Evolutionary conservation across 2,797 vertebrate genomes (phyloP).

Genomic region (Coregonus suidteri): DNA sequence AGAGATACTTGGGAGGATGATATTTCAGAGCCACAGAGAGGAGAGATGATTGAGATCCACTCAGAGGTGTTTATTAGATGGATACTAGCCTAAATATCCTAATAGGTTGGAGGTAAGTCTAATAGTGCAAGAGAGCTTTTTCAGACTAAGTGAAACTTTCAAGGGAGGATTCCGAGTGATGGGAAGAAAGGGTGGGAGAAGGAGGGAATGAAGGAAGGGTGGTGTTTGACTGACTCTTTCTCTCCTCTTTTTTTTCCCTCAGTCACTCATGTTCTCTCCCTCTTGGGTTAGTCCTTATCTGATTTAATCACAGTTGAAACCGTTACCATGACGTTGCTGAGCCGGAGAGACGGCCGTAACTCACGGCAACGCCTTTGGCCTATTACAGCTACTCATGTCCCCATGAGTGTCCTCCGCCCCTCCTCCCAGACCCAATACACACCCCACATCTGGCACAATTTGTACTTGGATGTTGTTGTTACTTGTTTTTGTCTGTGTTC

Average conservation of each 20-base stretch:
- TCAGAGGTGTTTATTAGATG: no score
- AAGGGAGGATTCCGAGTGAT: not conserved
- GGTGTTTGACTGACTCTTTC: constrained; percentile 33
- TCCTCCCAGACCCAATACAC: not conserved
- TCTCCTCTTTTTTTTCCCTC: constrained; percentile 59
- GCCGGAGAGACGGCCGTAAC: not conserved
- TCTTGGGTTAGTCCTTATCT: not conserved
- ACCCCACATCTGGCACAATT: not conserved
- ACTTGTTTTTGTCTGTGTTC: not conserved
- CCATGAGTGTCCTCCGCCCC: not conserved
- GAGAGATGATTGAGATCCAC: no score
- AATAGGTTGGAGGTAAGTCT: constrained; percentile 2
- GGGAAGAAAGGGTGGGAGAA: not conserved
- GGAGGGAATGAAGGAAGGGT: constrained; percentile 43
- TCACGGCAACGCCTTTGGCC: not conserved
- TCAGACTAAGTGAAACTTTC: constrained; percentile 31
- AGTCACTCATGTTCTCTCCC: constrained; percentile 27
- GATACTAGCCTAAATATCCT: no score
- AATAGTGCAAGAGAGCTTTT: not conserved
- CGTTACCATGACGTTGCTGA: constrained; percentile 5
- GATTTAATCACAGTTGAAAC: constrained; percentile 14
- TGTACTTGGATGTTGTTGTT: not conserved
- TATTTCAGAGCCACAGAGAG: no score
- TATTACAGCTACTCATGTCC: not conserved
- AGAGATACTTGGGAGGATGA: no score